Conservation (phyloP, 2,797 vertebrate genomes). For the Liparis tanakae region DNA sequence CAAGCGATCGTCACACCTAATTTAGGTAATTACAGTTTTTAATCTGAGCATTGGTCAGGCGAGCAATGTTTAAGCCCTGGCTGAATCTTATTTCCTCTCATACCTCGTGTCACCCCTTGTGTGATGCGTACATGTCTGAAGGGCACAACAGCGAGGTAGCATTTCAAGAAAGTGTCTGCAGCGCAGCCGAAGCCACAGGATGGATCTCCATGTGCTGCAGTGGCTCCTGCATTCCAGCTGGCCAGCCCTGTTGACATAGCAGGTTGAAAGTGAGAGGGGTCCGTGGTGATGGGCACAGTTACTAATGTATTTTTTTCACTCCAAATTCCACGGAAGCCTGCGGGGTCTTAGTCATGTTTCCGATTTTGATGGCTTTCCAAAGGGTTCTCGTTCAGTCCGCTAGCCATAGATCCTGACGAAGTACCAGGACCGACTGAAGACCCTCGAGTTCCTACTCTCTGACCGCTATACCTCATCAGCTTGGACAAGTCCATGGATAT, state of each 20-base stretch:
- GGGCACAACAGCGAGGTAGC: not conserved
- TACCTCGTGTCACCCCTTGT: not conserved
- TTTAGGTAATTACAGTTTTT: constrained; percentile 22
- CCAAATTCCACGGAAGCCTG: constrained; percentile 68
- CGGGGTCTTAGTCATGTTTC: constrained; percentile 69
- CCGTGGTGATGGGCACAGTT: constrained; percentile 49
- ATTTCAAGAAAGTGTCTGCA: constrained; percentile 29
- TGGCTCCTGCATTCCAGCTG: constrained; percentile 75
- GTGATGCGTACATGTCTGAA: constrained; percentile 13
- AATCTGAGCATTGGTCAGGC: not conserved
- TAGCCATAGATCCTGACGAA: not conserved
- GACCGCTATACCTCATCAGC: not conserved
- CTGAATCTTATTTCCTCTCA: not conserved
- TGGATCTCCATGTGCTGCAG: constrained; percentile 42
- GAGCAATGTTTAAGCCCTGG: not conserved
- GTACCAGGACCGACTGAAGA: not conserved
- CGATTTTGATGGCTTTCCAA: constrained; percentile 56
- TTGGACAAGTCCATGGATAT: constrained; percentile 1
- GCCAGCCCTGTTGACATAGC: constrained; percentile 74
- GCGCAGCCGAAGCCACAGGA: constrained; percentile 18
- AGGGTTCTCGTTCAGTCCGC: constrained; percentile 32
- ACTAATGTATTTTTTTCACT: constrained; percentile 67
- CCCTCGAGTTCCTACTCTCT: not conserved
- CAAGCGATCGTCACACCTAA: not conserved
- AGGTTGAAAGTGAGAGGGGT: constrained; percentile 71